Conservation (phyloP, 2,888 invertebrate species). For the Drosophila robusta region DNA sequence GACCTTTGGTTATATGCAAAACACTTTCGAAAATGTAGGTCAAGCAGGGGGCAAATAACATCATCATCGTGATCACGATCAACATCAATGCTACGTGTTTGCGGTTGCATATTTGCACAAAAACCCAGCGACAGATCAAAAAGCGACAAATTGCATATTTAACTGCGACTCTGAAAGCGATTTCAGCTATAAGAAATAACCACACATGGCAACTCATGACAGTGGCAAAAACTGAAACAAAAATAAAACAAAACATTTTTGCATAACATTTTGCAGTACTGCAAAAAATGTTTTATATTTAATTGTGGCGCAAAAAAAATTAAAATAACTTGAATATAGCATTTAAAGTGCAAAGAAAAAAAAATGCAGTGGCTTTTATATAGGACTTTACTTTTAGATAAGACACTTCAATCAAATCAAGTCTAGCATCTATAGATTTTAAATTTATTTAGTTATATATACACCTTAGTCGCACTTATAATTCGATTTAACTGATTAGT, state of each 20-base stretch:
- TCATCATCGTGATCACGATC: slow-evolving; percentile 12
- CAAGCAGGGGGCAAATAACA: slow-evolving; percentile 45
- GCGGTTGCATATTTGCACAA: slow-evolving; percentile 57
- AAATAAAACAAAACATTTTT: slow-evolving; percentile 1
- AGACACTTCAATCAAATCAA: background rate
- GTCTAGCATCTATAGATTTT: background rate
- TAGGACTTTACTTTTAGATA: background rate
- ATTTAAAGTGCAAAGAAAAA: slow-evolving; percentile 3
- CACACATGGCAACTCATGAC: background rate
- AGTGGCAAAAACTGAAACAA: background rate
- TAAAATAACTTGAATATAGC: background rate
- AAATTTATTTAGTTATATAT: background rate
- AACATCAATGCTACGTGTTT: slow-evolving; percentile 62
- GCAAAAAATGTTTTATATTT: slow-evolving; percentile 8
- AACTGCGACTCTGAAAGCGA: slow-evolving; percentile 4
- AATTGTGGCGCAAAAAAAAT: slow-evolving; percentile 1
- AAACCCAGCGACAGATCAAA: slow-evolving; percentile 32
- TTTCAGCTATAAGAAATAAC: slow-evolving; percentile 15
- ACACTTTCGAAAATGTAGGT: slow-evolving; percentile 50
- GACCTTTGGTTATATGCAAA: slow-evolving; percentile 49
- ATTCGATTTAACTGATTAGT: slow-evolving; percentile 2
- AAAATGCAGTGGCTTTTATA: background rate
- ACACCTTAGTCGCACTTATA: background rate
- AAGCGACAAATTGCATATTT: slow-evolving; percentile 16
- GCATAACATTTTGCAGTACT: background rate